These are phyloP conservation scores for Pedetes capensis DNA, from an alignment of 2,113 vertebrate species.

Conservation along the genomic window DNA sequence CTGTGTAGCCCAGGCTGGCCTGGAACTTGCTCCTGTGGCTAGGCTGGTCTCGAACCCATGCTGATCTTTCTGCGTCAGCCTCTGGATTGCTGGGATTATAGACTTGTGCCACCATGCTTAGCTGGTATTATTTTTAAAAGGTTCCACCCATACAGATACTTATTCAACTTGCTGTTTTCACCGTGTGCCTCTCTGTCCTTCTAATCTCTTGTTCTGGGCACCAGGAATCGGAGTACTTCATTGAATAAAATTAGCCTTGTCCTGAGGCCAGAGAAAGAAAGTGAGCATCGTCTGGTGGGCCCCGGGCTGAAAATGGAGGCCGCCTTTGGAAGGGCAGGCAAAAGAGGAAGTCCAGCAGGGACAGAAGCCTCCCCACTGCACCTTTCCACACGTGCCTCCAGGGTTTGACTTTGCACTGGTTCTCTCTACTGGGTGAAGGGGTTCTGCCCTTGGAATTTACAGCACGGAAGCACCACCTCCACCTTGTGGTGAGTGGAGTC, in stretches of 20 bases:
- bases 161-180: neutral
- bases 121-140: neutral
- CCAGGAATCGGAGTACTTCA: neutral
- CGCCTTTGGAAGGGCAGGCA: neutral
- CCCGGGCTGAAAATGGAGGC: neutral
- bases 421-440: neutral
- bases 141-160: neutral
- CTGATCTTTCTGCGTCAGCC: no score
- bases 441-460: neutral
- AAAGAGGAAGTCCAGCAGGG: neutral
- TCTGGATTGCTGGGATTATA: no score
- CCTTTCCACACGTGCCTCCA: rapidly evolving
- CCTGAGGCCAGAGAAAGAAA: neutral
- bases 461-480: neutral
- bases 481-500: neutral
- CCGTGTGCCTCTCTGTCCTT: neutral
- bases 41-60: no score
- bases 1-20: no score
- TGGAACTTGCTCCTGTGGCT: no score
- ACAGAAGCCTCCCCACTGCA: rapidly evolving
- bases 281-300: neutral
- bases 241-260: neutral
- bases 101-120: no score
- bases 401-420: neutral
- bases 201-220: neutral